Percentiles rank a stretch among this genome's conserved stretches.
phyloP scores from a whole-genome alignment of 2,113 vertebrate species.

The Chunga burmeisteri region DNA sequence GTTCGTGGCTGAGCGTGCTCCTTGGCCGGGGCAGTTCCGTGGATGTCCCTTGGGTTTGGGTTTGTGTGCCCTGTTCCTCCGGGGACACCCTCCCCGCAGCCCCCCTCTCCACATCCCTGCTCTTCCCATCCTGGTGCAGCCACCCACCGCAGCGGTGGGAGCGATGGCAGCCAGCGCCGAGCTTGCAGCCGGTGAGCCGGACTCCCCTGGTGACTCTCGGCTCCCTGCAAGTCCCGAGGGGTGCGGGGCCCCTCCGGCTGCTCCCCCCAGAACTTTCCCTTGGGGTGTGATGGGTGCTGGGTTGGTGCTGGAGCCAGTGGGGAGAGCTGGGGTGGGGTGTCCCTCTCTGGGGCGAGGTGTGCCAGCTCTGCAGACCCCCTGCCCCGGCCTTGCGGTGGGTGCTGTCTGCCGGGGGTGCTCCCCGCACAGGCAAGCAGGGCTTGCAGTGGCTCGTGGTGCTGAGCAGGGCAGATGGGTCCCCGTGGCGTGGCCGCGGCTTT shows the following conservation, averaged over 20 bases:
- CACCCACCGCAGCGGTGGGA: neutral
- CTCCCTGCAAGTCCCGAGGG: constrained; percentile 25
- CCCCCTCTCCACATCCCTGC: neutral
- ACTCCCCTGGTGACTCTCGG: neutral
- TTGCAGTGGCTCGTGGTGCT: neutral
- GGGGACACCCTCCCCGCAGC: neutral
- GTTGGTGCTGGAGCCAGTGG: fast-evolving
- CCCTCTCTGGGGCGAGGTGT: fast-evolving
- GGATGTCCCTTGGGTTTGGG: neutral
- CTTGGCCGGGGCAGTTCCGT: neutral
- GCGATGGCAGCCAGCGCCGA: constrained; percentile 47
- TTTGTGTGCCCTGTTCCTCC: constrained; percentile 37
- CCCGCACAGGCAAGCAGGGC: fast-evolving
- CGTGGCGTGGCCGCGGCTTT: fast-evolving
- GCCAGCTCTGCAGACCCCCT: fast-evolving
- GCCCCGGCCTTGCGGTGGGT: fast-evolving
- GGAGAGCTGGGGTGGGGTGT: neutral
- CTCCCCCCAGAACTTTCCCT: neutral
- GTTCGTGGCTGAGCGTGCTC: neutral
- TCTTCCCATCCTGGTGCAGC: neutral
- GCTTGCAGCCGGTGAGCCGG: constrained; percentile 55
- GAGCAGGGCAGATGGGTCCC: fast-evolving
- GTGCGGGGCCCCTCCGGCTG: neutral
- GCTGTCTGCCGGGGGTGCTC: neutral
- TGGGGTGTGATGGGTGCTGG: fast-evolving